phyloP scores from a whole-genome alignment of 2,888 invertebrate species.

The Platycheirus albimanus region DNA sequence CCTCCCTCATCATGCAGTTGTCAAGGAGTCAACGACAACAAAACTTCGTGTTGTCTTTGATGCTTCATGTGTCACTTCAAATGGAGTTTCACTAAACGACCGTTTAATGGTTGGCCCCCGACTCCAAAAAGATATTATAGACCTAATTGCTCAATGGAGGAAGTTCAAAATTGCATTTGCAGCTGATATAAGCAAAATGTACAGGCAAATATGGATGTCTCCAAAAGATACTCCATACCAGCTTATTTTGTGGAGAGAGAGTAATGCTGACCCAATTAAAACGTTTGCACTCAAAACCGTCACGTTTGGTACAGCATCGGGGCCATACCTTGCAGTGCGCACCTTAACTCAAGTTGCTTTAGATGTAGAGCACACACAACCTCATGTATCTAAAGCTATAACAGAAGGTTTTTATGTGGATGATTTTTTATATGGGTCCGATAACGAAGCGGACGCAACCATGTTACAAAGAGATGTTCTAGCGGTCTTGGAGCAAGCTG shows the following conservation, averaged over 20 bases:
- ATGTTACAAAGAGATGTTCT: constrained; percentile 20
- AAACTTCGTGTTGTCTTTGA: constrained; percentile 21
- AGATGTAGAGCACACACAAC: too few species aligned
- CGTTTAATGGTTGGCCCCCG: constrained; percentile 22
- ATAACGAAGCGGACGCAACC: constrained; percentile 37
- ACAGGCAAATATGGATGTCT: too few species aligned
- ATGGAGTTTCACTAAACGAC: constrained; percentile 18
- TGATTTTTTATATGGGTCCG: constrained; percentile 33
- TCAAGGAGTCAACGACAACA: constrained; percentile 16
- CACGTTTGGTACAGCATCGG: too few species aligned
- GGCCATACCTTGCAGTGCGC: too few species aligned
- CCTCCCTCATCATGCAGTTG: background rate
- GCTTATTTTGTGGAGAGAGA: too few species aligned
- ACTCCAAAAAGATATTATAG: background rate
- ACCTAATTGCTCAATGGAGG: background rate
- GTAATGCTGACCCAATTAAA: too few species aligned
- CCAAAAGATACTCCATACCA: too few species aligned
- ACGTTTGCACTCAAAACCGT: too few species aligned
- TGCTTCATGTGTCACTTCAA: background rate
- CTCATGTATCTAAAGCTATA: constrained; percentile 1
- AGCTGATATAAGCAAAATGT: too few species aligned
- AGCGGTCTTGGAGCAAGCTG: background rate
- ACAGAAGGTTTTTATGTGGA: constrained; percentile 15
- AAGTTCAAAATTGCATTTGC: background rate
- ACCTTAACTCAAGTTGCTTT: too few species aligned